Evolutionary conservation across 2,797 vertebrate species (phyloP), one percentile per base, ranked within the genome.

Genomic region (Merluccius polli): DNA sequence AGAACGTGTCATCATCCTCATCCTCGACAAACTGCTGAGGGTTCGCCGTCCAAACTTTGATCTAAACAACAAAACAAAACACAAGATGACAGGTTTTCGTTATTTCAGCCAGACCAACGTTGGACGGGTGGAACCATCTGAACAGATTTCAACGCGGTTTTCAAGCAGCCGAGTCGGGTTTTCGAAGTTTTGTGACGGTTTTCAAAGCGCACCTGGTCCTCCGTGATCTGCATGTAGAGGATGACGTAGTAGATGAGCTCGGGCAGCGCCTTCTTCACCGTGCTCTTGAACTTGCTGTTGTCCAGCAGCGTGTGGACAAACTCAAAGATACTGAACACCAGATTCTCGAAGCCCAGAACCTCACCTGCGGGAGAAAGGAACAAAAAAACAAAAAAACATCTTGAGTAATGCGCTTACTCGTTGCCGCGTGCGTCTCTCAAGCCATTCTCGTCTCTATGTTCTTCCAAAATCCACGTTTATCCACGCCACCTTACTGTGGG

Each of bases 151-250:
- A 4, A 21, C 44, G 4, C 44, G 16, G 18, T 52, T 18, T 18
- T 38, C 7, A 12, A 38, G 36, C 36, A 38, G 36, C 36, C 36
- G 36, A 38, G 36, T 52, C 6, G 44, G 44, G 44, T 5, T n/a
- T n/a, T 2, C 38, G 11, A 41, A 2, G 4, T 4, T 41, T 12
- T 15, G 13, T 5, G 16, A 18, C n/a, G 13, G 44, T 21, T 18
- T 48, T 18, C 16, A 21, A 48, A 48, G 16, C 44, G 44, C 44
- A 98, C 97, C 97, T 99, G 98, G 81, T 99, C 98, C 83, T 99
- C 98, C 0, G 98, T 99, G 92, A 99, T 99, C 90, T 99, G 98
- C 98, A 99, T 99, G 89, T 99, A 99, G 18, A 99, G 94, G 83
- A 99, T 97, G 90, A 99, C 87, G 90, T 99, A 99, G 89, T 99